These are phyloP conservation scores for Apteryx mantelli DNA, from an alignment of 2,113 vertebrate species.

Conservation along the genomic window DNA sequence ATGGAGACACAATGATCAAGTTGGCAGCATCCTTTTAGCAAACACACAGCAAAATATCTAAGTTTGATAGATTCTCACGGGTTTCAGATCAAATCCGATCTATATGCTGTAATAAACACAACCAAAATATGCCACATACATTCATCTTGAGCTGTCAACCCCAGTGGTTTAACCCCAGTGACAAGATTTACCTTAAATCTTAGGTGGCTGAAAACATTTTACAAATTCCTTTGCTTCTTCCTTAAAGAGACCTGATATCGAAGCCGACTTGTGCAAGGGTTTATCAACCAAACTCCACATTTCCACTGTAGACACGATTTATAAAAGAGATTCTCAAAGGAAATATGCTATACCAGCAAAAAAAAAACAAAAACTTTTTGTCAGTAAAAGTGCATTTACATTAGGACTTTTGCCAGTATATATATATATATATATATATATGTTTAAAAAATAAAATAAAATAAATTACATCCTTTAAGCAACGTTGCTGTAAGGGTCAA, in stretches of 20 bases:
- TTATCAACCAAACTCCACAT: background rate
- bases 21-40: background rate
- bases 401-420: background rate
- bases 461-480: background rate
- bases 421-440: background rate
- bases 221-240: background rate
- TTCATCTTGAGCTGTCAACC: background rate
- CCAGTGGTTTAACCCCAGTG: background rate
- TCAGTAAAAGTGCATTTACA: background rate
- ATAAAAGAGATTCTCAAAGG: background rate
- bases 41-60: background rate
- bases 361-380: background rate
- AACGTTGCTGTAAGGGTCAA: background rate
- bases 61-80: background rate
- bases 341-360: background rate
- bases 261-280: background rate
- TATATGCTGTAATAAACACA: background rate
- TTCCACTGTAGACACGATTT: background rate
- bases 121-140: fast-evolving
- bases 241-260: background rate
- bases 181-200: background rate
- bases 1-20: background rate
- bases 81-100: background rate
- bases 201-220: background rate
- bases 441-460: background rate